Evolutionary conservation across 2,888 invertebrate genomes (phyloP).

Genomic region (Latheticus oryzae): DNA sequence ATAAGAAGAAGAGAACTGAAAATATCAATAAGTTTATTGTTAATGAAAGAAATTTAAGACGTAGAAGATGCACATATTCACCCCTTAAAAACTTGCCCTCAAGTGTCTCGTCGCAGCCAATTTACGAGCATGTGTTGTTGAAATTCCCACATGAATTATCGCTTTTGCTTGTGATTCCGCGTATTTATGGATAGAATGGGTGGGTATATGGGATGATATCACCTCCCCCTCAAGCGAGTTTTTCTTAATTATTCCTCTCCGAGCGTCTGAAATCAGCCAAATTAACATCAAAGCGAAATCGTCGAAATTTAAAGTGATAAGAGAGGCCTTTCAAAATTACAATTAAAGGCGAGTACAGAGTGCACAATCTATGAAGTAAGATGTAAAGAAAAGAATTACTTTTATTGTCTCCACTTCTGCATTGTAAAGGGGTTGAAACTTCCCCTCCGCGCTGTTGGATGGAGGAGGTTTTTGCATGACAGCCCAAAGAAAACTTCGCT

Average conservation of each 20-base stretch:
- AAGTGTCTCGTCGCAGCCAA: background rate
- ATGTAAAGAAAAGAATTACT: slow-evolving; percentile 59
- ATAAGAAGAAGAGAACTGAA: slow-evolving; percentile 15
- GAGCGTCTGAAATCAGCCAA: slow-evolving; percentile 35
- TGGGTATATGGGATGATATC: too few relatives aligned
- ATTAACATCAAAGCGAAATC: slow-evolving; percentile 48
- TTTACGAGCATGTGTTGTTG: slow-evolving; percentile 22
- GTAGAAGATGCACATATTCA: background rate
- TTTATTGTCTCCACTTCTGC: slow-evolving; percentile 62
- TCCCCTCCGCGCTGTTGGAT: slow-evolving; percentile 48
- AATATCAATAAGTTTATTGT: slow-evolving; percentile 17
- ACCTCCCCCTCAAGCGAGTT: slow-evolving; percentile 2
- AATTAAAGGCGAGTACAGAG: slow-evolving; percentile 52
- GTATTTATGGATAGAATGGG: slow-evolving; percentile 8
- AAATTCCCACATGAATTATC: slow-evolving; percentile 22
- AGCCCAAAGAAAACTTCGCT: slow-evolving; percentile 64
- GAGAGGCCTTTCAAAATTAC: slow-evolving; percentile 57
- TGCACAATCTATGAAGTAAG: slow-evolving; percentile 57
- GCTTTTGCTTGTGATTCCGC: slow-evolving; percentile 11
- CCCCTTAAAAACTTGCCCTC: too few relatives aligned
- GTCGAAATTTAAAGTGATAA: slow-evolving; percentile 54
- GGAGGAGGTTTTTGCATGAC: slow-evolving; percentile 63
- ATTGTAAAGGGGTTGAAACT: slow-evolving; percentile 60
- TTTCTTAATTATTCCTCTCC: slow-evolving; percentile 33
- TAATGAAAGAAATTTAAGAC: slow-evolving; percentile 11